phyloP scores from a whole-genome alignment of 1,140 invertebrate genomes.

The Tetramorium parvispinum region DNA sequence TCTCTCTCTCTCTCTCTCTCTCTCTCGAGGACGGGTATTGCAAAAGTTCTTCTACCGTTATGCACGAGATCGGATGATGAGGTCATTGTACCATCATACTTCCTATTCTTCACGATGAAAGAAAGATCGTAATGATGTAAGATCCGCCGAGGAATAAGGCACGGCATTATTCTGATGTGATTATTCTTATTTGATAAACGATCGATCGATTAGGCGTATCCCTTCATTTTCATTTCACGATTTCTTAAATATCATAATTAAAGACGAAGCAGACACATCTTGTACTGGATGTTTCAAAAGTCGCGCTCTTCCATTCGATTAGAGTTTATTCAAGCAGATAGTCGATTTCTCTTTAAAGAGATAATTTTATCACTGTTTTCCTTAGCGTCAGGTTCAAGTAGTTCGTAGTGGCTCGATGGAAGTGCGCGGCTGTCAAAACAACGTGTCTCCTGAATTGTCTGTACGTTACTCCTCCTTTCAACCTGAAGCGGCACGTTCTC shows the following conservation, averaged over 20 bases:
- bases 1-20: background rate
- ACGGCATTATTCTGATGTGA: conserved; percentile 55
- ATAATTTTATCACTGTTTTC: conserved; percentile 6
- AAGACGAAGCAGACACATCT: background rate
- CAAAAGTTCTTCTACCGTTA: conserved; percentile 57
- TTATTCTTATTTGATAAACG: conserved; percentile 47
- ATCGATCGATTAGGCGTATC: background rate
- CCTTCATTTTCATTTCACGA: conserved; percentile 1
- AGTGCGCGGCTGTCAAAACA: conserved; percentile 28
- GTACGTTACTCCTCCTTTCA: background rate
- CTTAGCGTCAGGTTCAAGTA: background rate
- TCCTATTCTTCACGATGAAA: conserved; percentile 20
- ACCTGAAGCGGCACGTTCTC: background rate
- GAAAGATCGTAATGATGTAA: conserved; percentile 61
- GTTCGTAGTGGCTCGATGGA: conserved; percentile 1
- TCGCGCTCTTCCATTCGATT: background rate
- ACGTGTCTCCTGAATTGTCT: background rate
- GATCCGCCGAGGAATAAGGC: conserved; percentile 36
- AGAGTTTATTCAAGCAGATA: background rate
- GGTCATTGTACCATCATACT: conserved; percentile 62
- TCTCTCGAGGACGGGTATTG: background rate
- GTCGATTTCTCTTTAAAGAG: background rate
- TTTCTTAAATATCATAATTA: conserved; percentile 6
- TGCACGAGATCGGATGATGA: conserved; percentile 22
- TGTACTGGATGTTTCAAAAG: background rate